A percentile compares a stretch with the other conserved stretches of the same genome.
Evolutionary conservation across 2,888 invertebrate genomes (phyloP).

Genomic region (Thymelicus acteon): DNA sequence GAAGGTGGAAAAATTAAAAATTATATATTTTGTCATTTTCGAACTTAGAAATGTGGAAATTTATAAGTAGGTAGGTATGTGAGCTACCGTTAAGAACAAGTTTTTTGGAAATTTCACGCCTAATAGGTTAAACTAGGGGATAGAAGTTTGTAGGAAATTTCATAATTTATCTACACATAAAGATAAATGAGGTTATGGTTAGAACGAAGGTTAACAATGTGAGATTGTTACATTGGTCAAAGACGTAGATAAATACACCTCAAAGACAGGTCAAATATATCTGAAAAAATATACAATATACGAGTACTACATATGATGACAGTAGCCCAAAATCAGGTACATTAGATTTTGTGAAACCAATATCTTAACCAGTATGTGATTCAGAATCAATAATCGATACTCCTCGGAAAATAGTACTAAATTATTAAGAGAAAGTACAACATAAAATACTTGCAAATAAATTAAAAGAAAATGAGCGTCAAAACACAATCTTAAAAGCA

Average conservation of each 20-base stretch:
- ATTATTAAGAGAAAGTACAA: constrained; percentile 35
- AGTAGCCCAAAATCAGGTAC: background rate
- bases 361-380: constrained; percentile 40
- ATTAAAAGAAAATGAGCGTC: constrained; percentile 40
- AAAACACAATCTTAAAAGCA: constrained; percentile 40
- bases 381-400: constrained; percentile 43
- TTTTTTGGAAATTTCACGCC: no score
- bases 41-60: no score
- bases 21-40: no score
- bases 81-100: no score
- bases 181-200: no score
- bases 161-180: no score
- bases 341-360: constrained; percentile 15
- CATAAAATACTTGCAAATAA: constrained; percentile 39
- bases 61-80: no score
- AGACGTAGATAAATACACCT: no score
- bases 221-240: background rate
- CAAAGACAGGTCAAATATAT: background rate
- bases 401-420: constrained; percentile 43
- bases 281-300: background rate
- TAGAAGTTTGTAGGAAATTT: no score
- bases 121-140: no score
- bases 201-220: no score
- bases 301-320: background rate
- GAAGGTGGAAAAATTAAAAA: no score